phyloP scores from a whole-genome alignment of 2,888 invertebrate species.

The Meiosimyza decipiens region DNA sequence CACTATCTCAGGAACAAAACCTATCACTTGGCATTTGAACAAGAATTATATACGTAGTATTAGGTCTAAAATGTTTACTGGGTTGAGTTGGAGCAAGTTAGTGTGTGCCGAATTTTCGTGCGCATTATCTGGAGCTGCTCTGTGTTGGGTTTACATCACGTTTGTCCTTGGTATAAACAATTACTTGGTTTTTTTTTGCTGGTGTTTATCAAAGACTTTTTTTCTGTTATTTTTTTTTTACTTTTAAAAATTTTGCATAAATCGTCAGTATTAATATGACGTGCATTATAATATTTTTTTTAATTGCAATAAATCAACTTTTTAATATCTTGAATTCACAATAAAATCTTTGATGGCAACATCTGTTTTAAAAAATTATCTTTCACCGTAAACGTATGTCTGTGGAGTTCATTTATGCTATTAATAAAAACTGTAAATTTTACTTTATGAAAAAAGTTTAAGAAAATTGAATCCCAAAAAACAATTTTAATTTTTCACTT shows the following conservation, averaged over 20 bases:
- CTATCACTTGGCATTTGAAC: no score
- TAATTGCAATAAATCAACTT: not conserved
- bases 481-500: not conserved
- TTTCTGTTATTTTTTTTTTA: not conserved
- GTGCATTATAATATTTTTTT: not conserved
- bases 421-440: not conserved
- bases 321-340: not conserved
- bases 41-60: no score
- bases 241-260: not conserved
- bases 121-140: no score
- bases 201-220: not conserved
- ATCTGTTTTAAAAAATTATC: slow-evolving; percentile 2
- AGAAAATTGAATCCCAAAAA: not conserved
- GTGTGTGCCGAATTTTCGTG: not conserved
- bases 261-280: not conserved
- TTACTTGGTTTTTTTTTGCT: not conserved
- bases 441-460: not conserved
- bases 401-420: not conserved
- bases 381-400: not conserved
- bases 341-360: not conserved
- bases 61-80: no score
- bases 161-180: slow-evolving; percentile 18
- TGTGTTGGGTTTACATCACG: not conserved
- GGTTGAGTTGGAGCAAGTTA: not conserved
- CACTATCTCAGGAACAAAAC: no score